These are phyloP conservation scores for Anolis sagrei DNA, from an alignment of 2,113 vertebrate species.

Conservation along the genomic window DNA sequence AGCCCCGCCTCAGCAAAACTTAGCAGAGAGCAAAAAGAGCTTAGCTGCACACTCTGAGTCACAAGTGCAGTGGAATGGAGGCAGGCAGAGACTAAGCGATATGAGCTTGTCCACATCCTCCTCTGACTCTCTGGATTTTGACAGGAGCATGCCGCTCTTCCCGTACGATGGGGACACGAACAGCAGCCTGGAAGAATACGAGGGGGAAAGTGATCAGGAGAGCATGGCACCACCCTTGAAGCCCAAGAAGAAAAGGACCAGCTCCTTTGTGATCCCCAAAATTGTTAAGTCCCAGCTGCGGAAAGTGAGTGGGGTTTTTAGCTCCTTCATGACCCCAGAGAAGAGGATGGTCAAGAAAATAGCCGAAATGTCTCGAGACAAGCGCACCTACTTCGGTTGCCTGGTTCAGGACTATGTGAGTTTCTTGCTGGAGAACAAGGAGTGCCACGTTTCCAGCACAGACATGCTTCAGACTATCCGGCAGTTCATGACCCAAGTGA, in stretches of 20 bases:
- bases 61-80: conserved; percentile 70
- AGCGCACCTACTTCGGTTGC: conserved; percentile 93
- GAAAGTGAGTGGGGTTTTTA: conserved; percentile 91
- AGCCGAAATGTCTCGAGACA: conserved; percentile 87
- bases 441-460: conserved; percentile 88
- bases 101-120: conserved; percentile 95
- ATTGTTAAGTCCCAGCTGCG: conserved; percentile 90
- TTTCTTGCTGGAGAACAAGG: conserved; percentile 93
- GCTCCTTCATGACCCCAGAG: conserved; percentile 91
- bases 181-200: conserved; percentile 91
- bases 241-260: conserved; percentile 79
- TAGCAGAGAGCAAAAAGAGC: conserved; percentile 55
- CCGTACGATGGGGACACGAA: conserved; percentile 81
- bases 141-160: conserved; percentile 82
- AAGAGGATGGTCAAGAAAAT: conserved; percentile 88
- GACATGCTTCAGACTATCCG: conserved; percentile 94
- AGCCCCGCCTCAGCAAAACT: conserved; percentile 51
- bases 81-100: conserved; percentile 87
- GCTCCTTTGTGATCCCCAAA: conserved; percentile 86
- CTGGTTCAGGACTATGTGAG: conserved; percentile 94
- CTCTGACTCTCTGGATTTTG: conserved; percentile 89
- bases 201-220: conserved; percentile 89
- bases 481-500: conserved; percentile 97
- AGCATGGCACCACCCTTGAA: conserved; percentile 85
- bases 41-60: conserved; percentile 65